Base-by-base conservation (phyloP, 2,888 invertebrate species). In the Vanessa cardui region DNA sequence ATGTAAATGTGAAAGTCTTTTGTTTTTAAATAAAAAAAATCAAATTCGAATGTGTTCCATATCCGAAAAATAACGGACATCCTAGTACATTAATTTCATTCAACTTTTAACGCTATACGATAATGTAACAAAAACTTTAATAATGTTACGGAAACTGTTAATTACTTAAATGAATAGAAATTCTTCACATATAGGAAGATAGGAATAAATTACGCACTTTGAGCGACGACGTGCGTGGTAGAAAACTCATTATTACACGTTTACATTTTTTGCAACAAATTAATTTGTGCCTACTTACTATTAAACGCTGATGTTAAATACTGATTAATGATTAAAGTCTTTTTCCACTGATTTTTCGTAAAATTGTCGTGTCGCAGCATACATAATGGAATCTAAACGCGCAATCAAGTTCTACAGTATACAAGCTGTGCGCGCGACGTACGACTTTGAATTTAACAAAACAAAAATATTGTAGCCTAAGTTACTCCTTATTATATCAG, bases 121-220 rank as follows among this genome's bases (percentile, higher is more conserved):
- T 46, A 46, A 9, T 8, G 21, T 44, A n/a, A 44, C 9, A 20
- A 61, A 61, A 26, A 49, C 15, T 61, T 39, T 61, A 20, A 49
- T 26, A 49, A 50, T 16, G 56, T 12, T 26, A 56, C 49, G 64
- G 58, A 64, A 58, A 58, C 39, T 39, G 15, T 31, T 56, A 54
- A 63, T 63, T 44, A 49, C 44, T 44, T 21, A 39, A 64, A 58
- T 49, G 31, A 58, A 50, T 49, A 58, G 58, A 64, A 49, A 64
- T 64, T 58, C 39, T 39, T 15, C 21, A 58, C 20, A 56, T 56
- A 18, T 56, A 64, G 33, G 21, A 31, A 61, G 33, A 58, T 56
- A 50, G 46, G 64, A 26, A 46, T 58, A 33, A 58, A 64, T 64
- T 64, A 58, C 58, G 64, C 58, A 64, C 58, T 58, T 50, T 44